phyloP scores from a whole-genome alignment of 1,140 invertebrate species.

The Dendrolimus punctatus region DNA sequence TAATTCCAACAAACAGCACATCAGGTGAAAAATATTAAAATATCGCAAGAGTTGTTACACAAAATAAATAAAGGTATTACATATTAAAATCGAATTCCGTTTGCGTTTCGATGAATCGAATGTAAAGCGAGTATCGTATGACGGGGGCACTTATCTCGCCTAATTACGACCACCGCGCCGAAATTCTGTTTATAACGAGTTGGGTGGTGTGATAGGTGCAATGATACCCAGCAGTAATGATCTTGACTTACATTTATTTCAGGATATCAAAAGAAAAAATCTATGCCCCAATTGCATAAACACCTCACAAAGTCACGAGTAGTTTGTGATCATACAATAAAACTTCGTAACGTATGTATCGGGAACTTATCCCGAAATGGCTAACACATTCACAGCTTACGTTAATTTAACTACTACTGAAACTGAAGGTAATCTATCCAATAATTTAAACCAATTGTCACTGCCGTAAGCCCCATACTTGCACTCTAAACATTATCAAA shows the following conservation, averaged over 20 bases:
- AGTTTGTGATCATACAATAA: too few relatives aligned
- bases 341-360: too few relatives aligned
- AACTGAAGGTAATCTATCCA: too few relatives aligned
- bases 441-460: too few relatives aligned
- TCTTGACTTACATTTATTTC: slow-evolving; percentile 8
- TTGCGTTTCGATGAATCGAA: slow-evolving; percentile 58
- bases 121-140: slow-evolving; percentile 51
- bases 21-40: slow-evolving; percentile 38
- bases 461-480: too few relatives aligned
- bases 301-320: too few relatives aligned
- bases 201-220: slow-evolving; percentile 46
- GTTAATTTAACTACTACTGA: too few relatives aligned
- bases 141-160: slow-evolving; percentile 60
- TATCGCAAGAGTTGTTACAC: slow-evolving; percentile 40
- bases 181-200: slow-evolving; percentile 41
- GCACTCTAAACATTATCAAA: too few relatives aligned
- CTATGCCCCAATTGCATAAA: too few relatives aligned
- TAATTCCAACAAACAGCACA: slow-evolving; percentile 8
- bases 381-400: too few relatives aligned
- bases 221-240: slow-evolving; percentile 27
- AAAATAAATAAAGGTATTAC: slow-evolving; percentile 51
- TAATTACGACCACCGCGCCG: slow-evolving; percentile 63
- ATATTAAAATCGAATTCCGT: slow-evolving; percentile 57
- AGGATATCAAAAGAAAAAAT: not conserved
- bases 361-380: too few relatives aligned